Percentiles rank a stretch among this genome's conserved stretches.
Evolutionary conservation across 2,797 vertebrate genomes (phyloP).

Genomic region (Caiman crocodilus): DNA sequence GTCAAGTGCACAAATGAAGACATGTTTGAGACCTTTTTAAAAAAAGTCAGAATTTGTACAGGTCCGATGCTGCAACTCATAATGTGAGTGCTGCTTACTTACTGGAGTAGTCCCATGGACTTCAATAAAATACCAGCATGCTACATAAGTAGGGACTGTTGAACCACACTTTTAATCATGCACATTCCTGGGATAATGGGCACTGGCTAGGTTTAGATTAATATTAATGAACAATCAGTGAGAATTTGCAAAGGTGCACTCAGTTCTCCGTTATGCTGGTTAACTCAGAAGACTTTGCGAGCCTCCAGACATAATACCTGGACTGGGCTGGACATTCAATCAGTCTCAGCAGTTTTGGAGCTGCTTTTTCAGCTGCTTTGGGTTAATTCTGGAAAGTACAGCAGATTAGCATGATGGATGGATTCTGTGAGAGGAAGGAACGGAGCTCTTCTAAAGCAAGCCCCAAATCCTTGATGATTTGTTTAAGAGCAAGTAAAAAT

Average conservation of each 20-base stretch:
- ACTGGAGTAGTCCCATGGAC: not conserved
- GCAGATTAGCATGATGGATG: not conserved
- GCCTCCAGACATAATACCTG: not conserved
- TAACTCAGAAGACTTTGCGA: not conserved
- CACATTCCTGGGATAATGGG: not conserved
- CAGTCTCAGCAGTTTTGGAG: not conserved
- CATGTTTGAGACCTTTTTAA: not conserved
- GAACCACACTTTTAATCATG: not conserved
- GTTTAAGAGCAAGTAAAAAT: not conserved
- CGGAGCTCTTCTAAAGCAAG: not conserved
- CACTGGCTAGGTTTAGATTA: not conserved
- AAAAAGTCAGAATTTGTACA: not conserved
- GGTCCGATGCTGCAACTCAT: not conserved
- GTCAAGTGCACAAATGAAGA: not conserved
- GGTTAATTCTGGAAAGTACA: not conserved
- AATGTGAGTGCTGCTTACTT: not conserved
- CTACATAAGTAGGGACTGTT: not conserved
- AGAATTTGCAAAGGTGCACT: not conserved
- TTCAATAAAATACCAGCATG: not conserved
- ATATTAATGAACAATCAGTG: not conserved
- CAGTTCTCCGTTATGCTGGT: not conserved
- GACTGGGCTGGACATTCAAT: not conserved
- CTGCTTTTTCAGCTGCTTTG: not conserved
- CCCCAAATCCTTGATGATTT: not conserved
- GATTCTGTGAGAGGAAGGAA: not conserved